Conservation (phyloP, 2,797 vertebrate species). For the Micromesistius poutassou region DNA sequence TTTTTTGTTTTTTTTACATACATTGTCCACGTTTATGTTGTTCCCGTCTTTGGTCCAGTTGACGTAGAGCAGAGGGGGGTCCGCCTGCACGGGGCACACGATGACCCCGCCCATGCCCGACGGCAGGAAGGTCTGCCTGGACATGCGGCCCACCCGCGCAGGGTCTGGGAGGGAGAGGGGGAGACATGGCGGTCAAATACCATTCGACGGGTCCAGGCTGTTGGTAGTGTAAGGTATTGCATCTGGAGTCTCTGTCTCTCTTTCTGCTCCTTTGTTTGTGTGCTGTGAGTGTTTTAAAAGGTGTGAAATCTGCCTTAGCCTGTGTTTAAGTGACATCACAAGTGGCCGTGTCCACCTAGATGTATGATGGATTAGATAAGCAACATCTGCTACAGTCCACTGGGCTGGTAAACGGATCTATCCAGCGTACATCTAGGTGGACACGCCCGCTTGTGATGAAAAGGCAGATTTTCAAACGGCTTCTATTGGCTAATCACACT, state of each 20-base stretch:
- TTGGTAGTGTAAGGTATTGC: neutral
- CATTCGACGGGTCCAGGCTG: neutral
- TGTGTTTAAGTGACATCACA: too few species aligned
- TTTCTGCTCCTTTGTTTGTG: neutral
- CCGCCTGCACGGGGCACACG: constrained; percentile 82
- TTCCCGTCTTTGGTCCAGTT: constrained; percentile 91
- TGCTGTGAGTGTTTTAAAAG: neutral
- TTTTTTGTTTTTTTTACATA: constrained; percentile 45
- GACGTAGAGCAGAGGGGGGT: constrained; percentile 86
- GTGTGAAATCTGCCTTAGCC: too few species aligned
- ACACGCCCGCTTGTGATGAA: too few species aligned
- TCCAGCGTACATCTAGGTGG: too few species aligned
- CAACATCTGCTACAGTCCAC: too few species aligned
- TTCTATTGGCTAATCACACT: too few species aligned
- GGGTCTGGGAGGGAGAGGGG: constrained; percentile 73
- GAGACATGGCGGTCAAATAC: neutral
- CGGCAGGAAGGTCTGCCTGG: constrained; percentile 84
- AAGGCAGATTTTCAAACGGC: too few species aligned
- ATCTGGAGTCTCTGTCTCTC: neutral
- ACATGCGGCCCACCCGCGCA: constrained; percentile 84
- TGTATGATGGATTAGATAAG: too few species aligned
- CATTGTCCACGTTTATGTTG: constrained; percentile 81
- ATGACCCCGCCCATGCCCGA: constrained; percentile 87
- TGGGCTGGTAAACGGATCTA: too few species aligned
- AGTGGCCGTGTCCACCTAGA: too few species aligned